Evolutionary conservation across 2,797 vertebrate species (phyloP), one percentile per base, ranked within the genome.

Genomic region (Myiotriccus ornatus): DNA sequence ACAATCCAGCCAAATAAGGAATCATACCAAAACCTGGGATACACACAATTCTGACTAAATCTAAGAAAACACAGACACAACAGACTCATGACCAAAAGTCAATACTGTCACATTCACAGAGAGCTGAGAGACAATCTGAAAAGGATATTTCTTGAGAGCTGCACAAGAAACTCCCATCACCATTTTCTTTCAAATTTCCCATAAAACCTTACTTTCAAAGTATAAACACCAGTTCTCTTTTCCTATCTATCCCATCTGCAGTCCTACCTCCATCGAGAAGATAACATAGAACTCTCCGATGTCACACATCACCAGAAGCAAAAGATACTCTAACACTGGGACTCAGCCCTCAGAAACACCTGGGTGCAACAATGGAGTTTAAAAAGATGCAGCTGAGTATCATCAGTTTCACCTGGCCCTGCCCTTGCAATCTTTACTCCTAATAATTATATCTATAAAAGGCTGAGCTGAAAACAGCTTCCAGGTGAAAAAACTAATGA

Each of bases 401-500:
- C 2, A 0, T 16, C 37, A 32, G 24, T 8, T 18, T 55, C 43
- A n/a, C 12, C 14, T 56, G 25, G n/a, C 5, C 41, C 30, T 83
- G 65, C 34, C 59, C 88, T 69, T 22, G 20, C 18, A 8, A 4
- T 35, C 59, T 70, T 69, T 87, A 47, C 2, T 67, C 34, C 16
- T 92, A 84, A 59, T 56, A 77, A 92, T 4, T 17, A 27, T 37
- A 4, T 47, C 22, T 50, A 22, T 21, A 34, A 82, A 77, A 62
- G 39, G 56, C 2, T 32, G 25, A 86, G 64, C 74, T 90, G 55
- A 27, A 56, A 79, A 69, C 37, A 89, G 76, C 74, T 83, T 84
- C 85, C 32, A 89, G 94, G 85, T 95, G 75, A 68, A 67, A 60
- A 49, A 86, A 64, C 14, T 49, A 27, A 80, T 76, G 27, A 89